Evolutionary conservation across 2,113 vertebrate genomes (phyloP), one percentile per base, ranked within the genome.

Genomic region (Cryptomyrus ogoouensis): DNA sequence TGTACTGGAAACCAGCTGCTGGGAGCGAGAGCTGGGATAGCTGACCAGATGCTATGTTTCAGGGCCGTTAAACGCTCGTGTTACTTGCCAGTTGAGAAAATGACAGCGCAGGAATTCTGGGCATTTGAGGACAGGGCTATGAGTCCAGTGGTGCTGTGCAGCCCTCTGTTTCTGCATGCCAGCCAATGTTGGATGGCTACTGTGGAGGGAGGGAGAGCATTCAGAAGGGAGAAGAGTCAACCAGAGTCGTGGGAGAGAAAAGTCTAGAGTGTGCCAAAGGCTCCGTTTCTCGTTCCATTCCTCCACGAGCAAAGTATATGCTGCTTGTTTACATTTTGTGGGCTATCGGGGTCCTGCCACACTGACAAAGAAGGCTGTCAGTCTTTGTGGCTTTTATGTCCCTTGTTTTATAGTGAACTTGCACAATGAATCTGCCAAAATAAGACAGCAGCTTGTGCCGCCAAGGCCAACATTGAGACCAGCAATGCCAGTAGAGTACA

Each of bases 391-490:
- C 49, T 90, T 90, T 84, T 90, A 47, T 17, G 35, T 35, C 12
- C 53, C 53, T 21, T 90, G 86, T 90, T 87, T 87, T 87, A 66
- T 47, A 77, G 27, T 44, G 31, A 77, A 56, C 66, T 90, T 90
- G 74, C 90, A 90, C 90, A 90, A 90, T 88, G 87, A 90, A 90
- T 62, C 70, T 58, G 87, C 90, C 90, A 90, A 88, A 90, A 90
- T 90, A 90, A 88, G 50, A 88, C 90, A 47, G 3, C 80, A 70
- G 5, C 15, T 83, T 83, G n/a, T n/a, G 24, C 49, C 24, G 90
- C 70, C 87, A 88, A 90, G 87, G 90, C 66, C 46, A 56, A 83
- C 70, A 88, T 49, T 88, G n/a, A 83, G 42, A 35, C 70, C 84
- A 88, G 74, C 74, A 31, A 53, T 27, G 53, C 5, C 42, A 66